These are phyloP conservation scores for Tenrec ecaudatus DNA, from an alignment of 2,113 vertebrate genomes.

Conservation along the genomic window DNA sequence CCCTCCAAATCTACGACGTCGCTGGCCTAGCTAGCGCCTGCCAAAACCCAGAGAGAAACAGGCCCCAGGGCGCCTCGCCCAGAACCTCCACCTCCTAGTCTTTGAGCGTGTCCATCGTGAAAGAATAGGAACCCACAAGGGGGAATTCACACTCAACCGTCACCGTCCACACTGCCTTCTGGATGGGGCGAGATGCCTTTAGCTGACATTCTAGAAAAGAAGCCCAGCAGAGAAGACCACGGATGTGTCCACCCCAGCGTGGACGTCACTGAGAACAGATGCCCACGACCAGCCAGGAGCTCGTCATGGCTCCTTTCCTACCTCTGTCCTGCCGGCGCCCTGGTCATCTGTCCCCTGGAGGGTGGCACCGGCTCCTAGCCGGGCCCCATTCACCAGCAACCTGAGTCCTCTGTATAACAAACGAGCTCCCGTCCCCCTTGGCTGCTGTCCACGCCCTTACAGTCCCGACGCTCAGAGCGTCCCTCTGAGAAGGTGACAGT, in stretches of 20 bases:
- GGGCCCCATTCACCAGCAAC: too few relatives aligned
- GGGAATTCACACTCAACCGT: background rate
- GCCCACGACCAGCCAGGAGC: rapidly evolving
- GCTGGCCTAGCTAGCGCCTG: background rate
- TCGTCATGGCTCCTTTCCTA: background rate
- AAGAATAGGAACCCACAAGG: background rate
- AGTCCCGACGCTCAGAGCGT: background rate
- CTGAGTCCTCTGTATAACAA: background rate
- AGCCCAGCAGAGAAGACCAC: background rate
- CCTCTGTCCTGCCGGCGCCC: background rate
- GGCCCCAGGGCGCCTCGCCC: background rate
- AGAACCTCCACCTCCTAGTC: background rate
- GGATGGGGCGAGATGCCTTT: background rate
- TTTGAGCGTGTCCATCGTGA: background rate
- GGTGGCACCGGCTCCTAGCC: background rate
- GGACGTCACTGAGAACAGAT: background rate
- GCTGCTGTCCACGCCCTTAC: background rate
- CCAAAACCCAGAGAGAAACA: background rate
- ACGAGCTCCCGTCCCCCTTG: background rate
- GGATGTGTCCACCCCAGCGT: rapidly evolving
- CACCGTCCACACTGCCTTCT: background rate
- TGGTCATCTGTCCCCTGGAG: background rate
- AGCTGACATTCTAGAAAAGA: background rate
- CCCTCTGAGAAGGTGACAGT: constrained; percentile 52
- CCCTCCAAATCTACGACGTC: background rate